These are phyloP conservation scores for Myotis davidii DNA, from an alignment of 2,113 vertebrate species.

Conservation along the genomic window DNA sequence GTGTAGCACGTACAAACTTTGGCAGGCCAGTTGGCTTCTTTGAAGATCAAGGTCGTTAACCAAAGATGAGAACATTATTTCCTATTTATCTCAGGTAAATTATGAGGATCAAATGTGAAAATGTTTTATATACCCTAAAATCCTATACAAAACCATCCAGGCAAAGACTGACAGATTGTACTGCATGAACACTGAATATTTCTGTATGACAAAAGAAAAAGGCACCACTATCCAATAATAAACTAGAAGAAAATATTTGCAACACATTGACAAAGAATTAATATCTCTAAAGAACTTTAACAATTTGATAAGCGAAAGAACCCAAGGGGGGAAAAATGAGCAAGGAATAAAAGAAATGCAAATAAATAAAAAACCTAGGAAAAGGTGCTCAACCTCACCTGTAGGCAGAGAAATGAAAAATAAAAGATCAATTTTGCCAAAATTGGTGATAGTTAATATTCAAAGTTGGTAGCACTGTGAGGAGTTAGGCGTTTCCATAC, in stretches of 20 bases:
- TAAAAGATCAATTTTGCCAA: not conserved
- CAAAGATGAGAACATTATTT: not conserved
- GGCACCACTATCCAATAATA: not conserved
- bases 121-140: not conserved
- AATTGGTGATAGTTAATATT: not conserved
- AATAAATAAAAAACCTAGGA: slow-evolving; percentile 21
- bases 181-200: slow-evolving; percentile 15
- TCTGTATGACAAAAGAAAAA: slow-evolving; percentile 33
- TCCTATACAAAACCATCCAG: not conserved
- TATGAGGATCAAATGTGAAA: not conserved
- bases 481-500: not conserved
- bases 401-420: not conserved
- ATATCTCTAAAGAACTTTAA: slow-evolving; percentile 27
- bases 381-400: not conserved
- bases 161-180: not conserved
- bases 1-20: not conserved
- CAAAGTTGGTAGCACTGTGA: not conserved
- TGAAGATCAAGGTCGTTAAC: not conserved
- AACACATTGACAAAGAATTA: slow-evolving; percentile 7
- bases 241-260: not conserved
- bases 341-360: not conserved
- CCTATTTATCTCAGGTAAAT: not conserved
- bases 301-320: not conserved
- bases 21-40: not conserved
- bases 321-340: not conserved